Conservation (phyloP, 2,888 invertebrate species). For the Malacosoma neustria region DNA sequence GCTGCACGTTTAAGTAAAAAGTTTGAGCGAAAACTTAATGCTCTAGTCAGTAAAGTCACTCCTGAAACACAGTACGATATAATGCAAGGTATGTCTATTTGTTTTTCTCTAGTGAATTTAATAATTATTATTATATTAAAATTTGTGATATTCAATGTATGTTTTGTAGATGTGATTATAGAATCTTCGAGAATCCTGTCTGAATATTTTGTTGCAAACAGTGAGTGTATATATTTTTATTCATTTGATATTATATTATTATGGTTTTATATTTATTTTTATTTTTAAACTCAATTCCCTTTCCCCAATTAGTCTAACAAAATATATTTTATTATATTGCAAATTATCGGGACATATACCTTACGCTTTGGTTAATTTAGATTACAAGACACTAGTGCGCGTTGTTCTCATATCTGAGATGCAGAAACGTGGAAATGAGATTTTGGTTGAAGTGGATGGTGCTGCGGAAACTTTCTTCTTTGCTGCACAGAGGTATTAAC, state of each 20-base stretch:
- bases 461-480: slow-evolving; percentile 46
- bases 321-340: slow-evolving; percentile 1
- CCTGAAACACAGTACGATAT: slow-evolving; percentile 31
- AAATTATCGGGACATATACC: no score
- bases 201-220: slow-evolving; percentile 43
- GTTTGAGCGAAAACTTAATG: slow-evolving; percentile 44
- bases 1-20: slow-evolving; percentile 50
- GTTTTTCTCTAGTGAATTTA: no score
- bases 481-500: slow-evolving; percentile 51
- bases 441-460: slow-evolving; percentile 38
- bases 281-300: no score
- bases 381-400: slow-evolving; percentile 38
- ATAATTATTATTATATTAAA: no score
- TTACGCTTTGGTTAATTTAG: no score
- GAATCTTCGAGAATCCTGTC: slow-evolving; percentile 45
- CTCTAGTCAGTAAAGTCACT: slow-evolving; percentile 32
- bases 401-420: slow-evolving; percentile 50
- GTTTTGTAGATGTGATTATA: slow-evolving; percentile 47
- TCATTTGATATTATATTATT: not conserved
- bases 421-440: slow-evolving; percentile 53
- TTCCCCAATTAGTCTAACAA: not conserved
- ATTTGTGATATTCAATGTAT: no score
- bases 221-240: slow-evolving; percentile 27
- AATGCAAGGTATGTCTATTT: slow-evolving; percentile 42
- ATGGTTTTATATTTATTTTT: not conserved